Evolutionary conservation across 2,113 vertebrate species (phyloP).

Genomic region (Microtus montanus): DNA sequence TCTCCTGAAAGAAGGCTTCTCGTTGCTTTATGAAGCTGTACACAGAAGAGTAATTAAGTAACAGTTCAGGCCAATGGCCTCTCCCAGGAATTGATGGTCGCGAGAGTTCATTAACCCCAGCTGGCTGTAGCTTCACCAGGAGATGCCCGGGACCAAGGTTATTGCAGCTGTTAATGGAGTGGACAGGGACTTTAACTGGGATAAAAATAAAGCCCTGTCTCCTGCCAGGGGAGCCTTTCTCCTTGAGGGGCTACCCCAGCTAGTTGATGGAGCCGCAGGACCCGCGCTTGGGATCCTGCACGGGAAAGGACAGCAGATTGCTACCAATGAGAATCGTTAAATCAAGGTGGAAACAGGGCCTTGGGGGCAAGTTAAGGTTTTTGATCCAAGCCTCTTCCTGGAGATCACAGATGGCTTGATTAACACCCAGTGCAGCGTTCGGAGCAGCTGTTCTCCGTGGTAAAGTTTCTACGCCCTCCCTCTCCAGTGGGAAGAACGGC

Average conservation of each 20-base stretch:
- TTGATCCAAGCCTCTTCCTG: slow-evolving; percentile 51
- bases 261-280: slow-evolving; percentile 26
- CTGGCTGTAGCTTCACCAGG: slow-evolving; percentile 76
- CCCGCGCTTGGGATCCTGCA: neutral
- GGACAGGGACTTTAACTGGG: slow-evolving; percentile 68
- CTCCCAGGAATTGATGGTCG: slow-evolving; percentile 78
- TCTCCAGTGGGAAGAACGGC: neutral
- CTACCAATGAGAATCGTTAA: slow-evolving; percentile 46
- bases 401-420: slow-evolving; percentile 53
- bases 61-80: slow-evolving; percentile 82
- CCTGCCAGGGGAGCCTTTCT: slow-evolving; percentile 70
- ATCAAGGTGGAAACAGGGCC: slow-evolving; percentile 65
- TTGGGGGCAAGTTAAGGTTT: slow-evolving; percentile 58
- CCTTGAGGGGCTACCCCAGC: slow-evolving; percentile 70
- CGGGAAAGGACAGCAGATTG: slow-evolving; percentile 52
- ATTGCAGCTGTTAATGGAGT: slow-evolving; percentile 72
- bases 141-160: slow-evolving; percentile 81
- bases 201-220: slow-evolving; percentile 74
- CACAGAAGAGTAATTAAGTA: slow-evolving; percentile 82
- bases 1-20: slow-evolving; percentile 81
- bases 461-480: neutral
- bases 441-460: slow-evolving; percentile 35
- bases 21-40: slow-evolving; percentile 82
- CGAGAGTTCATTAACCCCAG: slow-evolving; percentile 81
- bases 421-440: slow-evolving; percentile 23